Percentiles rank a stretch among this genome's conserved stretches.
Conservation (phyloP, 2,888 invertebrate species). For the Apodemia zela region DNA sequence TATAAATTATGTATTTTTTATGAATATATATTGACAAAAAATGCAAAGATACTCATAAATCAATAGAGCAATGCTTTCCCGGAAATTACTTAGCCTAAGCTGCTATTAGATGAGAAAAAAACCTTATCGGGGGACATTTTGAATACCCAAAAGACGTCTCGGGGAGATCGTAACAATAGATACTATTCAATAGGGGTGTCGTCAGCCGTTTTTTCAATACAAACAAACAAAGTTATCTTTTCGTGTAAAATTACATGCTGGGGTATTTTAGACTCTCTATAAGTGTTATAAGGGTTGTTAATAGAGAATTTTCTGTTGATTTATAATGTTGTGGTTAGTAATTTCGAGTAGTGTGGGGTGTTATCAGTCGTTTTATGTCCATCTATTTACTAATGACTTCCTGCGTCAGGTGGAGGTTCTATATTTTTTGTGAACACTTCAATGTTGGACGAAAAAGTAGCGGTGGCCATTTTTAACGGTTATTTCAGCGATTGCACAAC, state of each 20-base stretch:
- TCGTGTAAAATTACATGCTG: conserved; percentile 26
- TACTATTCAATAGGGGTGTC: conserved; percentile 61
- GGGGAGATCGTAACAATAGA: conserved; percentile 64
- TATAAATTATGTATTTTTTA: too few species aligned
- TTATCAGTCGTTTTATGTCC: conserved; percentile 67
- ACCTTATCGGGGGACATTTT: conserved; percentile 46
- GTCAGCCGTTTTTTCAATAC: conserved; percentile 63
- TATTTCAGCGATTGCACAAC: conserved; percentile 10
- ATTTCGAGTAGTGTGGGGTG: conserved; percentile 69
- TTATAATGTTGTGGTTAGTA: conserved; percentile 43
- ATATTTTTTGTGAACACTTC: conserved; percentile 45
- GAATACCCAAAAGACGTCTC: conserved; percentile 50
- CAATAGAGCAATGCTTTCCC: conserved; percentile 28
- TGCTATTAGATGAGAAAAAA: conserved; percentile 35
- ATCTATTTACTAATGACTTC: conserved; percentile 81
- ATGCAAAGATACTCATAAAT: neutral
- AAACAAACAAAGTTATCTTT: conserved; percentile 38
- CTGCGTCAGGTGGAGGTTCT: conserved; percentile 72
- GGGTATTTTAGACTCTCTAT: conserved; percentile 29
- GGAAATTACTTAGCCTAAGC: conserved; percentile 37
- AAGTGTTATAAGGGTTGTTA: conserved; percentile 22
- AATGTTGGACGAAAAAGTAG: conserved; percentile 29
- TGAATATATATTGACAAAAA: neutral
- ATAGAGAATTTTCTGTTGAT: conserved; percentile 4
- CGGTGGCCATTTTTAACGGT: conserved; percentile 23